phyloP scores from a whole-genome alignment of 1,140 invertebrate species.

The Acromyrmex echinatior region DNA sequence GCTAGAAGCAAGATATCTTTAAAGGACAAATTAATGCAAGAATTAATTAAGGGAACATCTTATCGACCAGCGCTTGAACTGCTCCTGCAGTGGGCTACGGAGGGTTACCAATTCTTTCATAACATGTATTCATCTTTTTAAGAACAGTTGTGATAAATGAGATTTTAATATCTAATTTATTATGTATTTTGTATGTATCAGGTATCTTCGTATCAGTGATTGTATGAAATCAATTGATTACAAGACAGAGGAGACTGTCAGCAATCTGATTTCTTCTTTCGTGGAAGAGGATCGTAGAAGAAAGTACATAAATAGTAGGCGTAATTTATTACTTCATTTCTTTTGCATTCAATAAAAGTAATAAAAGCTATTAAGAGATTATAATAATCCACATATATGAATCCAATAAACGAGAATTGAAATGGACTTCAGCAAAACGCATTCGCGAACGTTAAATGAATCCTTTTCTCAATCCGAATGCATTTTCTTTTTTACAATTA shows the following conservation, averaged over 20 bases:
- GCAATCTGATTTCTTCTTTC: slow-evolving; percentile 70
- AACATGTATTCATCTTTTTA: slow-evolving; percentile 77
- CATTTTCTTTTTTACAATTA: no score
- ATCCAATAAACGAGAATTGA: background rate
- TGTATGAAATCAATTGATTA: slow-evolving; percentile 72
- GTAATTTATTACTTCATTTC: background rate
- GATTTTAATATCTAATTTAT: background rate
- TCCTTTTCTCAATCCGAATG: no score
- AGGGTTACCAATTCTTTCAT: slow-evolving; percentile 72
- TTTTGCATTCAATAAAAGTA: background rate
- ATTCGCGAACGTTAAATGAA: no score
- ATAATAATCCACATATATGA: background rate
- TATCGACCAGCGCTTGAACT: slow-evolving; percentile 76
- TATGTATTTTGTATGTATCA: slow-evolving; percentile 27
- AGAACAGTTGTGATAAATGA: background rate
- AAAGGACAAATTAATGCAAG: slow-evolving; percentile 70
- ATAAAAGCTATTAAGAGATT: background rate
- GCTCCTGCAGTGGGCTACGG: slow-evolving; percentile 79
- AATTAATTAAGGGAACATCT: slow-evolving; percentile 78
- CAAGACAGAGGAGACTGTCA: slow-evolving; percentile 64
- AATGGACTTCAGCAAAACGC: no score
- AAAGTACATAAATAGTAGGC: slow-evolving; percentile 71
- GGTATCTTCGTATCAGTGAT: slow-evolving; percentile 67
- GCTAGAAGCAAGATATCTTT: slow-evolving; percentile 74
- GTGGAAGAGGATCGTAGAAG: slow-evolving; percentile 58